Base-by-base conservation (phyloP, 2,888 invertebrate genomes). In the Micoletzkya japonica region DNA sequence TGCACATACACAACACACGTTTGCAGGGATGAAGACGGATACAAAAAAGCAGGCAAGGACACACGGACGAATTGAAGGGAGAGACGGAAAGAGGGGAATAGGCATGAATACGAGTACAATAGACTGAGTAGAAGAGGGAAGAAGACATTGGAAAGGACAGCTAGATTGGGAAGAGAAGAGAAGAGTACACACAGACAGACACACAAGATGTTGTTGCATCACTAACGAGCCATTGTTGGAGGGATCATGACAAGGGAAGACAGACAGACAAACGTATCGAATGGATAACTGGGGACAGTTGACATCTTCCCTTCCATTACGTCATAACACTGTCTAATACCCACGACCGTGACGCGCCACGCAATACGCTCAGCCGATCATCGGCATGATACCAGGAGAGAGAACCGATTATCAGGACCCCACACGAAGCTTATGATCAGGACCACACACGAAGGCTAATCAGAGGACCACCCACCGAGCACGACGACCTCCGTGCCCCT, bases 401-500 rank as follows among this genome's bases (percentile, higher is more conserved):
- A n/a, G n/a, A n/a, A n/a, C n/a, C n/a, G n/a, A n/a, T n/a, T n/a
- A n/a, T n/a, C n/a, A n/a, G n/a, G n/a, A n/a, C n/a, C n/a, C n/a
- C n/a, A n/a, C n/a, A n/a, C n/a, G n/a, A n/a, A n/a, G n/a, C n/a
- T n/a, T n/a, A n/a, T n/a, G n/a, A n/a, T n/a, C n/a, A n/a, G n/a
- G n/a, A n/a, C n/a, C n/a, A n/a, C n/a, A n/a, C n/a, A n/a, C n/a
- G n/a, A n/a, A n/a, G n/a, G n/a, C n/a, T n/a, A n/a, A 32, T 32
- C 1, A 28, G 14, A 7, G 14, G 28, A 28, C 17, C 10, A 76
- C 80, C 68, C 37, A 82, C 85, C 82, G 30, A 82, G 72, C 24
- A 86, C 81, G 58, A 86, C 79, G 52, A 82, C 79, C 32, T 80
- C 81, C 4, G 82, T 82, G 14, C 76, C 73, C 14, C 70, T 73